Base-by-base conservation (phyloP, 2,113 vertebrate genomes). In the Nipponia nippon region DNA sequence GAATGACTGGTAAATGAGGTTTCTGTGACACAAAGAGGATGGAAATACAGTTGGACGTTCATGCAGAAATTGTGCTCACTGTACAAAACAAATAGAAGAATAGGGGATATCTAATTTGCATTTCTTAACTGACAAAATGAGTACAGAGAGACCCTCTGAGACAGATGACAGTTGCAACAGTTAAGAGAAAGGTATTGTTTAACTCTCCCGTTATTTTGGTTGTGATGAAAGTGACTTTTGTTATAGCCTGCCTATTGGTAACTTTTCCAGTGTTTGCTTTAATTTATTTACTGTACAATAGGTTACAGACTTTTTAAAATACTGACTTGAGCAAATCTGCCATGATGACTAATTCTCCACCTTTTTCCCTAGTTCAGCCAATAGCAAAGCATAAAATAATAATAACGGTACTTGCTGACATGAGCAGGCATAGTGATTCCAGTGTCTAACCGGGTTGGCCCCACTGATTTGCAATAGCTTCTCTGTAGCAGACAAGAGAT, bases 1-100 rank as follows among this genome's bases (percentile, higher is more conserved):
- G 97, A 97, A 97, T 97, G 94, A 87, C 89, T 97, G 85, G 95
- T 92, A 97, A 97, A 97, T 97, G 96, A 96, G 89, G 94, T 97
- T 97, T 93, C 90, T 95, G 93, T 97, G 93, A 66, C 96, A 97
- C 94, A 97, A 97, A 97, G 84, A 97, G 89, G 94, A 95, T 96
- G 89, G 93, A 95, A 96, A 95, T 94, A 96, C 95, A 94, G 97
- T 97, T 96, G 97, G 94, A 97, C 93, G 14, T 96, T 95, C 52
- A 77, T 96, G 95, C 94, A 94, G 89, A 97, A 97, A 94, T 95
- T 97, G 91, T 89, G 92, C 95, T 97, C 95, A 83, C 88, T 96
- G 80, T 92, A 96, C 83, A 94, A 96, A 96, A 96, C 94, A 95
- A 93, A 93, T 20, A 89, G 92, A 77, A 87, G 90, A 96, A 84